Percentiles rank a stretch among this genome's conserved stretches.
Evolutionary conservation across 1,140 invertebrate species (phyloP).

Genomic region (Listronotus oregonensis): DNA sequence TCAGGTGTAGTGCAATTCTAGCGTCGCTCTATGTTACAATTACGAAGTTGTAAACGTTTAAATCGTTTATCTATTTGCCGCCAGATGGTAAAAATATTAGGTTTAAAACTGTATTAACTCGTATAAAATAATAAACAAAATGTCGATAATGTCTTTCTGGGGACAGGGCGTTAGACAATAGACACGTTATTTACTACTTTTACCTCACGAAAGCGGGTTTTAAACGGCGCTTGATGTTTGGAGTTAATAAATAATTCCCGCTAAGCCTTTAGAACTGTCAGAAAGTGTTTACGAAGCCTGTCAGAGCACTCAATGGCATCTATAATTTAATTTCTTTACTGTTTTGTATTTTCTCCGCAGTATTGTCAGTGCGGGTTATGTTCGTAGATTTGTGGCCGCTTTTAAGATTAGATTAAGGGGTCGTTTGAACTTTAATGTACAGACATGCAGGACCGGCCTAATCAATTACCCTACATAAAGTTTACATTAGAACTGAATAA

Average conservation of each 20-base stretch:
- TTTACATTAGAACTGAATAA: too few relatives aligned
- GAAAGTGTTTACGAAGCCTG: constrained; percentile 21
- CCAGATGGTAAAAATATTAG: too few relatives aligned
- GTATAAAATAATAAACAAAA: constrained; percentile 14
- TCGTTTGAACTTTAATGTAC: too few relatives aligned
- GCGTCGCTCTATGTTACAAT: too few relatives aligned
- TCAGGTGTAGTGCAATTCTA: too few relatives aligned
- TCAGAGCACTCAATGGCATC: constrained; percentile 18
- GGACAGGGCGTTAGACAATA: constrained; percentile 12
- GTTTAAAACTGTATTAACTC: constrained; percentile 10
- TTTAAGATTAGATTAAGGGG: too few relatives aligned
- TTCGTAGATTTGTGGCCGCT: too few relatives aligned
- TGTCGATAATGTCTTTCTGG: constrained; percentile 13
- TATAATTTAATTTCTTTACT: constrained; percentile 30
- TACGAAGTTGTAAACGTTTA: too few relatives aligned
- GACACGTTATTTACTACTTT: constrained; percentile 22
- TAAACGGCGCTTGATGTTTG: constrained; percentile 10
- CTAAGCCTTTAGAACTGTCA: constrained; percentile 25
- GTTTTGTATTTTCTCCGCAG: constrained; percentile 19
- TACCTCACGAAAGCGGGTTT: constrained; percentile 17
- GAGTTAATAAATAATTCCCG: constrained; percentile 26
- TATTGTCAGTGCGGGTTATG: constrained; percentile 1
- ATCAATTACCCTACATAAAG: too few relatives aligned
- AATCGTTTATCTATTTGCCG: too few relatives aligned
- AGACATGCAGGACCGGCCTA: too few relatives aligned